Percentiles rank a stretch among this genome's conserved stretches.
Conservation (phyloP, 1,140 invertebrate species). For the Drosophila burlai region DNA sequence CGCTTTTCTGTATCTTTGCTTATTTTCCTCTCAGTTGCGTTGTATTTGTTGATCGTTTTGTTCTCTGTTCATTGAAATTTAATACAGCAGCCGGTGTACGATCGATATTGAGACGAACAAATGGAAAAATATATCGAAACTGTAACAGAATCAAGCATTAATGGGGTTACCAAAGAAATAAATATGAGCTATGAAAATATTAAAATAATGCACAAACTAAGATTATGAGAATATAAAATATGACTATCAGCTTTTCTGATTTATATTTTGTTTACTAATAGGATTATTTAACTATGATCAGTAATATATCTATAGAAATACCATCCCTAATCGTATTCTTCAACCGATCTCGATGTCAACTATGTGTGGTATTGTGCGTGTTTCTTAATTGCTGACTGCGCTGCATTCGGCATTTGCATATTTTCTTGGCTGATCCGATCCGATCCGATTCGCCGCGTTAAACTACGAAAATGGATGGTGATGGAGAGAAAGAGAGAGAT, state of each 20-base stretch:
- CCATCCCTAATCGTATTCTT: slow-evolving; percentile 3
- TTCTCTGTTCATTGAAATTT: slow-evolving; percentile 67
- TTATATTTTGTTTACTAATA: background rate
- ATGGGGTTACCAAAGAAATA: no score
- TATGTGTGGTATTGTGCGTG: slow-evolving; percentile 37
- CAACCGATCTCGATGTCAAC: slow-evolving; percentile 6
- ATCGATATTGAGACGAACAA: slow-evolving; percentile 6
- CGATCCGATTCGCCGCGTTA: slow-evolving; percentile 9
- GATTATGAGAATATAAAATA: no score
- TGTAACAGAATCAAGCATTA: no score
- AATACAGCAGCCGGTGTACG: slow-evolving; percentile 51
- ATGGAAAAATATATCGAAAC: background rate
- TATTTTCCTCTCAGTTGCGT: slow-evolving; percentile 28
- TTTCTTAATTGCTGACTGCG: slow-evolving; percentile 31
- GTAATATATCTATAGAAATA: background rate
- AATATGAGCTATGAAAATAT: no score
- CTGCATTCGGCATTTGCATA: slow-evolving; percentile 51
- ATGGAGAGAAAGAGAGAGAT: slow-evolving; percentile 14
- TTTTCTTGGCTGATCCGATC: slow-evolving; percentile 29
- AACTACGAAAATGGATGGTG: slow-evolving; percentile 24
- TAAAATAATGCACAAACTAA: no score
- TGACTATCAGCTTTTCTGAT: background rate
- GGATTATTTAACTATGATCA: background rate
- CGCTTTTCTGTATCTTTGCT: slow-evolving; percentile 54
- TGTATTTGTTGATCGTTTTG: slow-evolving; percentile 43